A percentile compares a stretch with the other conserved stretches of the same genome.
These are phyloP conservation scores for Apteryx owenii DNA, from an alignment of 2,113 vertebrate genomes.

Conservation along the genomic window DNA sequence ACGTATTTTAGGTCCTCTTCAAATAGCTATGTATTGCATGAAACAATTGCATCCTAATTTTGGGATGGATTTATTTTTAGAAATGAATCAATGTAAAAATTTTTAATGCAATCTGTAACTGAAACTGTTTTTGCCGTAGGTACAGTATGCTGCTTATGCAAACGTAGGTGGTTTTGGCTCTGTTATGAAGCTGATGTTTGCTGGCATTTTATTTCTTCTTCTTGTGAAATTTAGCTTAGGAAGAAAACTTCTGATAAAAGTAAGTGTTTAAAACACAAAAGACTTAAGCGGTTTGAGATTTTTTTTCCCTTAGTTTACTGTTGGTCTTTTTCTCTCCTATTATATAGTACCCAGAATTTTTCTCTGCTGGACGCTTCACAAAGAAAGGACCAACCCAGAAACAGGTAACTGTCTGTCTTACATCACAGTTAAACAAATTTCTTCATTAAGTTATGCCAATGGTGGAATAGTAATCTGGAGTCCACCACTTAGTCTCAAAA, in stretches of 20 bases:
- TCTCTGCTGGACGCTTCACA: conserved; percentile 90
- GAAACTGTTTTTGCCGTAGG: conserved; percentile 70
- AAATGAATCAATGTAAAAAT: neutral
- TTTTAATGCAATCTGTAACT: neutral
- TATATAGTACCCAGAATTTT: conserved; percentile 89
- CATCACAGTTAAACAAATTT: neutral
- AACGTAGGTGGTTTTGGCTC: conserved; percentile 85
- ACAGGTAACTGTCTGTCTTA: conserved; percentile 82
- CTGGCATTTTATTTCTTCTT: conserved; percentile 89
- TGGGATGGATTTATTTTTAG: neutral
- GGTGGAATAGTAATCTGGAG: neutral
- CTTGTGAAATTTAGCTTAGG: conserved; percentile 90
- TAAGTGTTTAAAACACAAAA: conserved; percentile 68
- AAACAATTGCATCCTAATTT: neutral
- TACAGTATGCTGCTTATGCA: conserved; percentile 89
- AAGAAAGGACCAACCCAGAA: conserved; percentile 91
- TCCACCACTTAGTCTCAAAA: neutral
- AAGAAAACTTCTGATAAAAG: conserved; percentile 90
- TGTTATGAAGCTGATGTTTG: conserved; percentile 88
- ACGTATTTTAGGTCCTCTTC: neutral
- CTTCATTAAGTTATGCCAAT: neutral
- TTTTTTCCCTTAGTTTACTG: neutral
- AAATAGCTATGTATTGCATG: neutral
- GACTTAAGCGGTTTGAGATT: neutral
- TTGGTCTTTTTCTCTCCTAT: neutral